A percentile compares a stretch with the other conserved stretches of the same genome.
Conservation (phyloP, 2,113 vertebrate species). For the Hucho hucho region DNA sequence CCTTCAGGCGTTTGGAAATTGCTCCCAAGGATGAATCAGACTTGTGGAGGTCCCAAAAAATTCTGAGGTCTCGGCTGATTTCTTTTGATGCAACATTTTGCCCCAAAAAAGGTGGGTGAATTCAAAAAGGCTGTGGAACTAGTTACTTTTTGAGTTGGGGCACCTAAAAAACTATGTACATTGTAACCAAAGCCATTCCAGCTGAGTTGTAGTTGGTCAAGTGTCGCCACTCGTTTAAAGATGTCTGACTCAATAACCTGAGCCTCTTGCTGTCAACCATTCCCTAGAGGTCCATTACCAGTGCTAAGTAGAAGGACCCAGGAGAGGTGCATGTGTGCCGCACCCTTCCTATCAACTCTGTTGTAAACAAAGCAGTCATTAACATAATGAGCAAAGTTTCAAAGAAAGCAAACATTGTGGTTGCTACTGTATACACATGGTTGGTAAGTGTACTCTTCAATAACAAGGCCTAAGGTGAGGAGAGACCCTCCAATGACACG, state of each 20-base stretch:
- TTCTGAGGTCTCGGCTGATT: no score
- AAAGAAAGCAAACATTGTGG: constrained; percentile 13
- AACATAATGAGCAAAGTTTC: constrained; percentile 59
- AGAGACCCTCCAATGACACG: neutral
- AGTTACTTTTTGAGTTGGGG: no score
- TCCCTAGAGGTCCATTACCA: constrained; percentile 59
- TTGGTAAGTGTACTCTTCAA: constrained; percentile 15
- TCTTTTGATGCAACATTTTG: no score
- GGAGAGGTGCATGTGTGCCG: constrained; percentile 26
- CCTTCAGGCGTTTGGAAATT: no score
- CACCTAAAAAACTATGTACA: no score
- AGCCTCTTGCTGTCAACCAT: constrained; percentile 10
- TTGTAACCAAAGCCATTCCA: neutral
- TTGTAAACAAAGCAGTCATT: constrained; percentile 62
- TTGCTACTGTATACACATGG: constrained; percentile 45
- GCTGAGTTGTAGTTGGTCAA: neutral
- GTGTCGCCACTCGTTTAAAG: neutral
- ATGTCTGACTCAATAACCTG: constrained; percentile 1
- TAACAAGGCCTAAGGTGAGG: constrained; percentile 35
- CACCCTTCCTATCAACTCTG: constrained; percentile 29
- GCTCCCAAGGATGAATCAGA: no score
- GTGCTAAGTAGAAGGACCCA: constrained; percentile 27
- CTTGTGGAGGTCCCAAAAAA: no score
- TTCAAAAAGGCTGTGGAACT: no score
- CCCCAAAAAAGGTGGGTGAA: no score